Conservation (phyloP, 1,140 invertebrate genomes). For the Metopolophium dirhodum region DNA sequence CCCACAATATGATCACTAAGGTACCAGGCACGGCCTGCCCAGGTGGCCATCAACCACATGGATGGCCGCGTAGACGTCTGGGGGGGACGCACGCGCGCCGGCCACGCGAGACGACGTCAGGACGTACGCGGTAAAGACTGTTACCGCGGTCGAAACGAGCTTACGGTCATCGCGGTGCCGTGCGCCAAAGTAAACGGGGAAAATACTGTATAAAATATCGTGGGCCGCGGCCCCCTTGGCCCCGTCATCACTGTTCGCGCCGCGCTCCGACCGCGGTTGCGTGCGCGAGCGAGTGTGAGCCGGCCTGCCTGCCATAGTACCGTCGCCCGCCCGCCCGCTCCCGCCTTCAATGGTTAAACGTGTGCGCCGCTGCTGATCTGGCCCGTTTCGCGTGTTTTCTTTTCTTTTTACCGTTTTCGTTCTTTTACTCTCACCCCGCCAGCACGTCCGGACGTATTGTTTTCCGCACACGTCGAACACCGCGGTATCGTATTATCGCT, state of each 20-base stretch:
- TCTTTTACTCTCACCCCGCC: slow-evolving; percentile 40
- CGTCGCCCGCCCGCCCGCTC: background rate
- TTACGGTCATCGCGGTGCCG: background rate
- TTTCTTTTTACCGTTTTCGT: background rate
- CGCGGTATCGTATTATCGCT: background rate
- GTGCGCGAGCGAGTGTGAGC: slow-evolving; percentile 27
- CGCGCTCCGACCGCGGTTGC: background rate
- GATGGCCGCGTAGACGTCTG: background rate
- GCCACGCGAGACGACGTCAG: background rate
- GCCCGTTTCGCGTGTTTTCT: slow-evolving; percentile 29
- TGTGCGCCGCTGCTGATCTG: slow-evolving; percentile 37
- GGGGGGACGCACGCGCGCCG: too few species aligned
- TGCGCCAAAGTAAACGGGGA: background rate
- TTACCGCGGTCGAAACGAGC: background rate
- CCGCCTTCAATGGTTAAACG: background rate
- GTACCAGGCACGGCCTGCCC: background rate
- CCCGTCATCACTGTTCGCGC: background rate
- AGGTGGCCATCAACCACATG: background rate
- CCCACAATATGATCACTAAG: too few species aligned
- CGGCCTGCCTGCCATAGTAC: background rate
- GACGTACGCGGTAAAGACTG: background rate
- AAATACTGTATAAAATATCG: background rate
- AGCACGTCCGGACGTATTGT: background rate
- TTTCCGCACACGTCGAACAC: slow-evolving; percentile 8
- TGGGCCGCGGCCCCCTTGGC: too few species aligned